These are phyloP conservation scores for Spisula solida DNA, from an alignment of 2,888 invertebrate species.

Conservation along the genomic window DNA sequence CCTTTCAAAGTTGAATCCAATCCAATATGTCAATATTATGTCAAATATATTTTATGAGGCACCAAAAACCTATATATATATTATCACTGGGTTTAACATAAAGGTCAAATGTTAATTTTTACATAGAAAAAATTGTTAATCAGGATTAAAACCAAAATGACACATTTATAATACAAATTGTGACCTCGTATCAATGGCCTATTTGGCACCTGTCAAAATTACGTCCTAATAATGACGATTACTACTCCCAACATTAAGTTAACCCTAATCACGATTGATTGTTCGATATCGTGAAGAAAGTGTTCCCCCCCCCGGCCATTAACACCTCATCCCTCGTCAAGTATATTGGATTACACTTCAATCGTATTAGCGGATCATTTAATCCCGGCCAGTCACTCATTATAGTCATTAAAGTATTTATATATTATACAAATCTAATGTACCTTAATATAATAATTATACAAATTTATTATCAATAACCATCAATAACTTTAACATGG, in stretches of 20 bases:
- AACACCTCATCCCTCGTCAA: neutral
- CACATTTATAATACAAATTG: neutral
- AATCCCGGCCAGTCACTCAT: neutral
- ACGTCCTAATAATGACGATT: too few species aligned
- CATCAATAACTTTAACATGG: neutral
- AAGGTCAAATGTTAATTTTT: neutral
- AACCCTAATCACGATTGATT: neutral
- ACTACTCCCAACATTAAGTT: neutral
- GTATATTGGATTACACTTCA: constrained; percentile 11
- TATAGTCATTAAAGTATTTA: neutral
- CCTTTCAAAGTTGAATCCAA: neutral
- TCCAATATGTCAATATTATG: neutral
- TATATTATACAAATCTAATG: neutral
- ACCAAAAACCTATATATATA: neutral
- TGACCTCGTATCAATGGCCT: neutral
- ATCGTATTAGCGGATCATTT: constrained; percentile 25
- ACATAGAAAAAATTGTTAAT: neutral
- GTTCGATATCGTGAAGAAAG: neutral
- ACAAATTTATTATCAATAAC: neutral
- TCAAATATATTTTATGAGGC: neutral
- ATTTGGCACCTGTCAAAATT: neutral
- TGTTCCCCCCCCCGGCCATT: neutral
- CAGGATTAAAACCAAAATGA: neutral
- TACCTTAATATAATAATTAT: neutral
- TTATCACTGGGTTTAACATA: neutral